These are phyloP conservation scores for Clepsis dumicolana DNA, from an alignment of 2,888 invertebrate species.

Conservation along the genomic window DNA sequence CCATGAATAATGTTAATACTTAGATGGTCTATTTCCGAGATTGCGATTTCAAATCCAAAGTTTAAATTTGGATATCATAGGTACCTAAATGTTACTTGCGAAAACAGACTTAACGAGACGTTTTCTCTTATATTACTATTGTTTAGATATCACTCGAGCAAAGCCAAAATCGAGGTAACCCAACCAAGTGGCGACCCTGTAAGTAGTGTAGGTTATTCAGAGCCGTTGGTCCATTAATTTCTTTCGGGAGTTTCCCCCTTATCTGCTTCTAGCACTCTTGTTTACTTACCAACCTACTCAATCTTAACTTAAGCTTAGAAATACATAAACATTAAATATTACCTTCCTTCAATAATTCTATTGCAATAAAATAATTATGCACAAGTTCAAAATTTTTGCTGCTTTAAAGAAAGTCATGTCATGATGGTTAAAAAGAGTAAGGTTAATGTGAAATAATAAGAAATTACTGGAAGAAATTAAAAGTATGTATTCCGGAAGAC, in stretches of 20 bases:
- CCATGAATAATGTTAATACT: background rate
- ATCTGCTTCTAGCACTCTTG: constrained; percentile 27
- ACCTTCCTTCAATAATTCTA: background rate
- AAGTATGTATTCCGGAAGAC: background rate
- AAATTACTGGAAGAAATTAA: background rate
- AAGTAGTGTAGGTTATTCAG: constrained; percentile 8
- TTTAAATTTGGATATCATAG: background rate
- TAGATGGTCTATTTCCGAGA: background rate
- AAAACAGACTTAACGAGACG: background rate
- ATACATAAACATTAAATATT: constrained; percentile 8
- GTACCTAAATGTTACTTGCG: background rate
- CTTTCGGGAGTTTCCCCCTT: constrained; percentile 18
- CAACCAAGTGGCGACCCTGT: constrained; percentile 12
- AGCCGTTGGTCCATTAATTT: constrained; percentile 18
- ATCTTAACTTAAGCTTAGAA: constrained; percentile 16
- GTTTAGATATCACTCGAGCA: background rate
- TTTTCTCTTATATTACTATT: background rate
- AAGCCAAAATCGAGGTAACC: background rate
- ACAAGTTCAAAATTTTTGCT: no score
- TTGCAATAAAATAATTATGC: no score
- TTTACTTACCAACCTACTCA: constrained; percentile 13
- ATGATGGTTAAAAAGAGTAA: no score
- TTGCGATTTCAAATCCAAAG: background rate
- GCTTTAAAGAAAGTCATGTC: no score
- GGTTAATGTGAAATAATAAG: background rate